A percentile compares a stretch with the other conserved stretches of the same genome.
phyloP scores from a whole-genome alignment of 2,797 vertebrate genomes.

The Botia almorhae region DNA sequence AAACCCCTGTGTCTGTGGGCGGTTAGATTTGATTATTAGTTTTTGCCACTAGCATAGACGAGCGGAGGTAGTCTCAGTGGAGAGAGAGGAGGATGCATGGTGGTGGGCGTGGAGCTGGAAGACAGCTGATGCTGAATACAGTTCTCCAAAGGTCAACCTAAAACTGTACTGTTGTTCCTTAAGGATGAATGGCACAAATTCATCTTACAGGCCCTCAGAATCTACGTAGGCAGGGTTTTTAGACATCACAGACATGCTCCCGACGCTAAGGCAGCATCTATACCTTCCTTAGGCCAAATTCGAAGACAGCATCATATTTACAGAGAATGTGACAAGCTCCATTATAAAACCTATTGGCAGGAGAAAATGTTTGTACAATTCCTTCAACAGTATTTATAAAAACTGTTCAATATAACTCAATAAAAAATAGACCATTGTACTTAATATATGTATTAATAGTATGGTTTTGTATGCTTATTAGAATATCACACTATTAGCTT shows the following conservation, averaged over 20 bases:
- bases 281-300: constrained; percentile 1
- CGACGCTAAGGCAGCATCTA: not conserved
- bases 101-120: constrained; percentile 44
- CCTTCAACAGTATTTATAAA: not conserved
- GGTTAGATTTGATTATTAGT: constrained; percentile 53
- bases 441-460: not conserved
- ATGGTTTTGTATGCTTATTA: not conserved
- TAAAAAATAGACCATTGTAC: not conserved
- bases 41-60: constrained; percentile 53
- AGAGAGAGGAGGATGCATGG: constrained; percentile 49
- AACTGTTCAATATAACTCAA: not conserved
- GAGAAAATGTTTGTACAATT: not conserved
- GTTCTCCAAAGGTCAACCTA: constrained; percentile 49
- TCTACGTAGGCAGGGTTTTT: constrained; percentile 12
- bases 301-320: not conserved
- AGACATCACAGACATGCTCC: constrained; percentile 1
- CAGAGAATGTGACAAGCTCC: not conserved
- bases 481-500: no score
- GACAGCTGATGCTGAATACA: constrained; percentile 41
- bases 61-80: constrained; percentile 43
- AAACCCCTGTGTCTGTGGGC: constrained; percentile 25
- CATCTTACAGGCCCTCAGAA: not conserved
- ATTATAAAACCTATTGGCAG: no score
- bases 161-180: constrained; percentile 36
- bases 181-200: constrained; percentile 41